Base-by-base conservation (phyloP, 1,140 invertebrate genomes). In the Thaumetopoea pityocampa region DNA sequence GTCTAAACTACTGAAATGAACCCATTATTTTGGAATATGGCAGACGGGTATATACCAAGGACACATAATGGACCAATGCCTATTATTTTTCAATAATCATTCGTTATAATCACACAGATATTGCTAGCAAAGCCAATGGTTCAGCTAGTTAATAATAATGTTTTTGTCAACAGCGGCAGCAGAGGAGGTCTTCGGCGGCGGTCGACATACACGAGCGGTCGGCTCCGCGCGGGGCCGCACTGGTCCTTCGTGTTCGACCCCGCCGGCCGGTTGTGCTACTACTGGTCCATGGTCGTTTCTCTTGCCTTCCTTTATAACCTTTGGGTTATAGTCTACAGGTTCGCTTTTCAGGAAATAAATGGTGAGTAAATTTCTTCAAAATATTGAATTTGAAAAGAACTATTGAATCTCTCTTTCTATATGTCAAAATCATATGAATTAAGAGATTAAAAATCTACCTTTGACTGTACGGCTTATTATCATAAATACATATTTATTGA, bases 231-330 rank as follows among this genome's bases (percentile, higher is more conserved):
- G 4, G 74, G 72, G 5, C 90, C 92, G 38, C 92, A 93, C 61
- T 95, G 94, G 92, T 95, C 94, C 16, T 96, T 97, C 82, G 95
- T 96, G 24, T 96, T 96, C 79, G 95, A 97, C 87, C 94, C 93
- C 7, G 94, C 95, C 34, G 95, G 95, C 49, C 89, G 95, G 17
- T 89, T 97, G 12, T 97, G 94, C 85, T 97, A 97, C 86, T 97
- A 97, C 71, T 97, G 96, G 96, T 96, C 95, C 51, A 95, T 97
- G 92, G 94, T 99, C 20, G 97, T 99, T 19, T 98, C 96, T 36
- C 89, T 99, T 56, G 97, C 97, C 59, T 99, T 99, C 86, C 91
- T 99, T 43, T 99, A 99, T 88, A 99, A 99, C 86, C 98, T 99
- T 71, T 98, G 96, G 97, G 96, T 98, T 68, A 96, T 98, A 85